These are phyloP conservation scores for Augiades crinisus DNA, from an alignment of 2,888 invertebrate species.

Conservation along the genomic window DNA sequence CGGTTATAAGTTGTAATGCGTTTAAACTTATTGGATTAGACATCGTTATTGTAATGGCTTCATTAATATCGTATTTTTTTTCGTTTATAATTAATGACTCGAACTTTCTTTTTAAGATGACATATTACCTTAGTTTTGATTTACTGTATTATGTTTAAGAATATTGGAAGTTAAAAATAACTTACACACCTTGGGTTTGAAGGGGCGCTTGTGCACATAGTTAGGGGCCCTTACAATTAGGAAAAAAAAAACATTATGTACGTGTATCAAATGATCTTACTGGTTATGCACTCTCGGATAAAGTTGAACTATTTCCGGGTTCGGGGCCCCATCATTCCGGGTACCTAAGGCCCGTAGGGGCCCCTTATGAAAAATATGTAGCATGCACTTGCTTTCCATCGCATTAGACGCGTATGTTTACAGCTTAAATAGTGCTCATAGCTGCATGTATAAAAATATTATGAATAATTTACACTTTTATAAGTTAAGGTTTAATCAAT, in stretches of 20 bases:
- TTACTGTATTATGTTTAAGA: neutral
- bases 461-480: neutral
- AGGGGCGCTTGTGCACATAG: too few species aligned
- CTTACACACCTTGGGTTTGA: too few species aligned
- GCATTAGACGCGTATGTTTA: neutral
- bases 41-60: constrained; percentile 2
- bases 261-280: too few species aligned
- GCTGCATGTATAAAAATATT: neutral
- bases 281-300: too few species aligned
- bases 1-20: neutral
- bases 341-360: too few species aligned
- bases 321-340: too few species aligned
- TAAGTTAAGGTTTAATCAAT: constrained; percentile 3
- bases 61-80: neutral
- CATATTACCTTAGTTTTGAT: neutral
- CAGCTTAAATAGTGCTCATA: neutral
- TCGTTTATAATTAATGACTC: neutral
- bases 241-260: too few species aligned
- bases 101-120: neutral
- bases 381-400: neutral
- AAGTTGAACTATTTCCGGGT: too few species aligned
- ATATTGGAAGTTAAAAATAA: neutral
- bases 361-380: too few species aligned
- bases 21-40: neutral
- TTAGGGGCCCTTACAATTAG: too few species aligned